Evolutionary conservation across 2,113 vertebrate species (phyloP).

Genomic region (Rhodinocichla rosea): DNA sequence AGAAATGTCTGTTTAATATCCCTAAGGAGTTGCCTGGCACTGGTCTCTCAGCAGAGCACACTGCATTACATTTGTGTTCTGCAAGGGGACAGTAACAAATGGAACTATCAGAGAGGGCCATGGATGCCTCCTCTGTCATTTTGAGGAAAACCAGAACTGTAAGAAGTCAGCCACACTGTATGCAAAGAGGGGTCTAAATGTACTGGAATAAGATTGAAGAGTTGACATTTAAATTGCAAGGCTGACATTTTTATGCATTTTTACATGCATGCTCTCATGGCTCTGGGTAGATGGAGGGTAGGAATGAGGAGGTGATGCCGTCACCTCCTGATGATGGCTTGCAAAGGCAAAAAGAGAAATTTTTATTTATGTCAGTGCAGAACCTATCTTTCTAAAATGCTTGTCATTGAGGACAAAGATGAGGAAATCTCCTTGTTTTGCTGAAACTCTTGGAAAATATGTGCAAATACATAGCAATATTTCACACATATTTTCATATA

Average conservation of each 20-base stretch:
- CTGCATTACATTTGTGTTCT: background rate
- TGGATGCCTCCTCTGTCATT: background rate
- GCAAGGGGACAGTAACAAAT: conserved; percentile 18
- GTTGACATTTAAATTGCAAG: conserved; percentile 29
- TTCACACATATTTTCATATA: background rate
- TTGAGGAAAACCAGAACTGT: background rate
- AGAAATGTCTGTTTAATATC: background rate
- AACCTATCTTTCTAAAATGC: background rate
- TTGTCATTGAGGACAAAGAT: background rate
- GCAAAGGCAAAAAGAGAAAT: background rate
- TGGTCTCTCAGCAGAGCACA: background rate
- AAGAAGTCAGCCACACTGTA: background rate
- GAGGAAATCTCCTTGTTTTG: background rate
- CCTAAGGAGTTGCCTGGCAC: background rate
- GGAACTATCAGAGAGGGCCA: background rate
- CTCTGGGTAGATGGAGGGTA: background rate
- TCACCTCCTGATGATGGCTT: background rate
- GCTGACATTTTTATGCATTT: conserved; percentile 1
- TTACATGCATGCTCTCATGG: background rate
- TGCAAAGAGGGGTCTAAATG: background rate
- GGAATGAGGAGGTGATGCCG: background rate
- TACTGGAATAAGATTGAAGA: conserved; percentile 20
- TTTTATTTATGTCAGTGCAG: background rate
- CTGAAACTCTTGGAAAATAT: background rate
- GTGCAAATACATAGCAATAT: background rate